Conservation (phyloP, 2,888 invertebrate genomes). For the Lasioglossum pauxillum region DNA sequence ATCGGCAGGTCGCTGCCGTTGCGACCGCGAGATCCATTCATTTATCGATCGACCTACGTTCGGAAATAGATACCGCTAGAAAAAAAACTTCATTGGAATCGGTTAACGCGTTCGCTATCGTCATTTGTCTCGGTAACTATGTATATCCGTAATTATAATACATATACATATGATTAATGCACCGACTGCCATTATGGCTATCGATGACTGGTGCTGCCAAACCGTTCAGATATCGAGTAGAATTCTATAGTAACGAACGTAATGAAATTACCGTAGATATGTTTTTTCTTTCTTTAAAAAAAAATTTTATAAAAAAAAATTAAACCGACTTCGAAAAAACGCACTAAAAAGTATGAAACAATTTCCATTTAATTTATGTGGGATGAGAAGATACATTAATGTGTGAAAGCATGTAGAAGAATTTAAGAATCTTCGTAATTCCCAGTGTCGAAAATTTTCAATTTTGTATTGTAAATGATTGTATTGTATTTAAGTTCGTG, state of each 20-base stretch:
- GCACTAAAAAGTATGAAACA: no score
- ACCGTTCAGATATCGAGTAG: background rate
- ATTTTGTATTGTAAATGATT: no score
- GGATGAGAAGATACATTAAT: no score
- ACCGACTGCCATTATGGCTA: background rate
- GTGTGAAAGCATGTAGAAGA: no score
- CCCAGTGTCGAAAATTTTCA: no score
- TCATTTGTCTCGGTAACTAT: background rate
- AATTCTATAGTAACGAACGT: background rate
- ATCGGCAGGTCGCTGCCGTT: conserved; percentile 55
- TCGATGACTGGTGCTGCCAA: background rate
- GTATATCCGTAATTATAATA: background rate
- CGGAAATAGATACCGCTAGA: background rate
- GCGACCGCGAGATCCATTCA: conserved; percentile 40
- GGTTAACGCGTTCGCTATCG: background rate
- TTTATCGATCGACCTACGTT: conserved; percentile 37
- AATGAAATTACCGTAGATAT: background rate
- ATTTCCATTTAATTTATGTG: no score
- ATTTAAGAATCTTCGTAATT: no score
- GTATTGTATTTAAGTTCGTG: no score
- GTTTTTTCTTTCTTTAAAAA: no score
- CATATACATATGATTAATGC: background rate
- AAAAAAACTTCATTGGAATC: conserved; percentile 1
- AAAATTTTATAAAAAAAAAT: no score
- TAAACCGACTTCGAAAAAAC: no score